Conservation (phyloP, 2,888 invertebrate species). For the Ferdinandea cuprea region DNA sequence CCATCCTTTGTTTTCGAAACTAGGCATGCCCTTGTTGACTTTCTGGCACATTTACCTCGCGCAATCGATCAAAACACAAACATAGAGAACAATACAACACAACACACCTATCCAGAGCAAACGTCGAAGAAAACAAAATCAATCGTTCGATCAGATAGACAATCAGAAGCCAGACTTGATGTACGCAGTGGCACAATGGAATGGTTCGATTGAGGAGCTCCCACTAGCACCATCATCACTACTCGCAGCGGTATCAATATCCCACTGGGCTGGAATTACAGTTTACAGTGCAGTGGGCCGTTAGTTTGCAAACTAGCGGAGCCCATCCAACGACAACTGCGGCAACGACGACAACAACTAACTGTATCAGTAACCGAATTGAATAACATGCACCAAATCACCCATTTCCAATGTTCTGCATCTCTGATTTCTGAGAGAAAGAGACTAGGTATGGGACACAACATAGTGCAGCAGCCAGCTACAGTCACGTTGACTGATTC, state of each 20-base stretch:
- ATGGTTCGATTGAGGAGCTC: conserved; percentile 29
- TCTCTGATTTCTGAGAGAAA: conserved; percentile 65
- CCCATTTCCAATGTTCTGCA: conserved; percentile 75
- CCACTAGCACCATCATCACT: conserved; percentile 15
- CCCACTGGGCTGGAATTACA: conserved; percentile 46
- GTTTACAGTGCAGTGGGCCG: conserved; percentile 42
- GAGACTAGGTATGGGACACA: conserved; percentile 22
- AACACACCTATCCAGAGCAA: conserved; percentile 1
- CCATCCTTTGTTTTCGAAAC: conserved; percentile 9
- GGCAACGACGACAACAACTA: conserved; percentile 58
- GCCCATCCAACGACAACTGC: conserved; percentile 51
- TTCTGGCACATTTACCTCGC: conserved; percentile 8
- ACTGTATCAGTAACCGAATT: conserved; percentile 73
- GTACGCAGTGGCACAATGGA: conserved; percentile 32
- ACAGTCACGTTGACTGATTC: conserved; percentile 65
- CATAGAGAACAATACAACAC: background rate
- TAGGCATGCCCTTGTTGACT: background rate
- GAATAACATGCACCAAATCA: conserved; percentile 74
- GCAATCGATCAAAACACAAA: conserved; percentile 9
- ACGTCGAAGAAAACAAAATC: conserved; percentile 4
- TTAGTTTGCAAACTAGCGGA: conserved; percentile 50
- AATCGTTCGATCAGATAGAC: conserved; percentile 18
- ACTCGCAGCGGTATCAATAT: conserved; percentile 46
- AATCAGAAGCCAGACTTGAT: conserved; percentile 19
- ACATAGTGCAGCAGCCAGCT: conserved; percentile 7